Evolutionary conservation across 64 coral and sea anemone genomes (phyloP), one percentile per base, ranked within the genome.

Genomic region (Acropora yongei): DNA sequence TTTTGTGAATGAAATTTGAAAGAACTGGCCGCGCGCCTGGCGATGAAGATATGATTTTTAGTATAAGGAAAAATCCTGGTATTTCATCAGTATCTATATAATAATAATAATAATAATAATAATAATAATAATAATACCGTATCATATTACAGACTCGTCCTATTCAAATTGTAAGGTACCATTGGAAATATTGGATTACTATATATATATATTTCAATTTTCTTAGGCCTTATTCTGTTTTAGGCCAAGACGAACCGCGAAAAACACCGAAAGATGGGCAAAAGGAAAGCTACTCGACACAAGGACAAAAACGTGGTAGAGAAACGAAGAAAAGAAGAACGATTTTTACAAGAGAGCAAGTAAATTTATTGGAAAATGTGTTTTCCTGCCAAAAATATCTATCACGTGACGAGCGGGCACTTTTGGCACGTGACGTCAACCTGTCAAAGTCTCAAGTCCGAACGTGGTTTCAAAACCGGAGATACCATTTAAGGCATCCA

Each of bases 391-490:
- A 97, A 80, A 92, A 94, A 49, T 97, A 97, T 78, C 82, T 97
- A 39, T 94, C 92, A 57, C 92, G 95, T 46, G 88, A 94, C 72
- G 92, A 97, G 47, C 65, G 95, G 41, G 87, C 83, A 41, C 77
- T 97, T 16, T 41, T 97, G 49, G 83, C 95, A 8, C 41, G 72
- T n/a, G 92, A 76, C 5, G 78, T 97, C 43, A 84, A 91, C 41
- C 72, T 97, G 92, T 94, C 88, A n/a, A 92, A 94, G 74, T 71
- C 94, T 16, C 95, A 94, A 87, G 85, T 97, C 49, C 77, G 95
- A 82, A 97, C 94, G 88, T 97, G 95, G 95, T 97, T 97, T 89
- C 95, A 94, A 91, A 97, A 97, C 75, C 86, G 93, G 82, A 78
- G 95, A 77, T 97, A 97, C 72, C 92, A 94, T 84, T 94, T 91